Conservation (phyloP, 2,113 vertebrate species). For the Tyrannus savana region DNA sequence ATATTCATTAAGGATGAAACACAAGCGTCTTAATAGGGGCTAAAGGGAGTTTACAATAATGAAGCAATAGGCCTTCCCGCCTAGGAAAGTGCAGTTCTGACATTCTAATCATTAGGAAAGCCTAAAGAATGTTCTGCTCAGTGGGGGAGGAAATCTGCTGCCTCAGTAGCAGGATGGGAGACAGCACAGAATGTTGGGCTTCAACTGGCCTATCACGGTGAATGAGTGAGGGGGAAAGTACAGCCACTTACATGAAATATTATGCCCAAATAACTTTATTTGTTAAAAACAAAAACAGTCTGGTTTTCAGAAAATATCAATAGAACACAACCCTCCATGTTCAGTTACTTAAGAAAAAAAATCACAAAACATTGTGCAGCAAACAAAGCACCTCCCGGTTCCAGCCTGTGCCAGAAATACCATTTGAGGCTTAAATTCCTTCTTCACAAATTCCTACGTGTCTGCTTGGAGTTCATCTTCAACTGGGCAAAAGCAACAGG, state of each 20-base stretch:
- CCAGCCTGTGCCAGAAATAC: neutral
- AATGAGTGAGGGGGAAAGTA: slow-evolving; percentile 5
- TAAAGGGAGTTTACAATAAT: neutral
- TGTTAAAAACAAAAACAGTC: neutral
- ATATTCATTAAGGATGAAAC: neutral
- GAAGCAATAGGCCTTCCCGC: slow-evolving; percentile 40
- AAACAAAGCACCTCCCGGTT: neutral
- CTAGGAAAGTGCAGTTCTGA: slow-evolving; percentile 53
- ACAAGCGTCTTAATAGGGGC: neutral
- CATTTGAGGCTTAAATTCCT: neutral
- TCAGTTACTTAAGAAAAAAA: neutral
- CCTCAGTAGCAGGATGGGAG: slow-evolving; percentile 18
- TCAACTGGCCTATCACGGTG: slow-evolving; percentile 17
- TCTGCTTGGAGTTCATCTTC: neutral
- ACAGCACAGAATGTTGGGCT: neutral
- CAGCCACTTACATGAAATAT: neutral
- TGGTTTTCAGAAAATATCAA: neutral
- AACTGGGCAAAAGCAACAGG: neutral
- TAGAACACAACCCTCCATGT: neutral
- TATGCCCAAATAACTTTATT: neutral
- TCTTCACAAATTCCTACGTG: neutral
- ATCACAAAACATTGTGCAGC: neutral
- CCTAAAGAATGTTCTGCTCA: slow-evolving; percentile 46
- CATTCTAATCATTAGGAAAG: slow-evolving; percentile 56
- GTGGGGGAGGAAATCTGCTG: slow-evolving; percentile 18